Conservation (phyloP, 1,140 invertebrate species). For the Drosophila grimshawi region DNA sequence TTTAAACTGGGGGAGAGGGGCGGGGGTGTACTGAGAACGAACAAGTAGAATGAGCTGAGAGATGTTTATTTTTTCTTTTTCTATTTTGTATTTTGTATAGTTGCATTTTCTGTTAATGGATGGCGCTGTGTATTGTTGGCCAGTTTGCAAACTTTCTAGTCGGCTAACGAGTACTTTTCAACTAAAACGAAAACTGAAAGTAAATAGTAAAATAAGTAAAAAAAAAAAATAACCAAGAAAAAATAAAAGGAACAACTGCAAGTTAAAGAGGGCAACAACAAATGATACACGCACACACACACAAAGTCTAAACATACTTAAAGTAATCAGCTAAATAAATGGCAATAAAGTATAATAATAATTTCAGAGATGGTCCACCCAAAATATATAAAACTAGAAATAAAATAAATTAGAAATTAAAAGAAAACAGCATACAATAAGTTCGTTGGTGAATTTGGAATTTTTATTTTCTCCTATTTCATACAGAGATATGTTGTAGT, state of each 20-base stretch:
- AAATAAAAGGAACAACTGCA: conserved; percentile 15
- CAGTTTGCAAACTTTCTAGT: conserved; percentile 17
- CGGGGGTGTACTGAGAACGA: not conserved
- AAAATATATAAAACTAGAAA: conserved; percentile 39
- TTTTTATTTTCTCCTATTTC: conserved; percentile 41
- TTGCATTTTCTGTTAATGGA: conserved; percentile 8
- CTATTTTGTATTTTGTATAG: not conserved
- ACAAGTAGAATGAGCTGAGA: conserved; percentile 30
- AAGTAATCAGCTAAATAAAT: conserved; percentile 17
- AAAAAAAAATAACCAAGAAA: no score
- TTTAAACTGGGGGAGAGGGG: not conserved
- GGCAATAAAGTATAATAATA: conserved; percentile 3
- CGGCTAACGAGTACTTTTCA: conserved; percentile 9
- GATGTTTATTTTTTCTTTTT: conserved; percentile 4
- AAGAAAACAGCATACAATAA: conserved; percentile 56
- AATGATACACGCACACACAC: conserved; percentile 8
- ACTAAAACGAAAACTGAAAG: not conserved
- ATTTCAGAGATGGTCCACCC: conserved; percentile 6
- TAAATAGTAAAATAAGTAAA: no score
- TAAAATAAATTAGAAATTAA: conserved; percentile 46
- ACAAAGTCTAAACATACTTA: conserved; percentile 24
- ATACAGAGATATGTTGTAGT: conserved; percentile 17
- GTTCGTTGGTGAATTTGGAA: conserved; percentile 57
- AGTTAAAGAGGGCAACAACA: conserved; percentile 22
- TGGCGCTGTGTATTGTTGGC: conserved; percentile 5